phyloP scores from a whole-genome alignment of 2,888 invertebrate genomes.

The Lissocephala sabroskyi region DNA sequence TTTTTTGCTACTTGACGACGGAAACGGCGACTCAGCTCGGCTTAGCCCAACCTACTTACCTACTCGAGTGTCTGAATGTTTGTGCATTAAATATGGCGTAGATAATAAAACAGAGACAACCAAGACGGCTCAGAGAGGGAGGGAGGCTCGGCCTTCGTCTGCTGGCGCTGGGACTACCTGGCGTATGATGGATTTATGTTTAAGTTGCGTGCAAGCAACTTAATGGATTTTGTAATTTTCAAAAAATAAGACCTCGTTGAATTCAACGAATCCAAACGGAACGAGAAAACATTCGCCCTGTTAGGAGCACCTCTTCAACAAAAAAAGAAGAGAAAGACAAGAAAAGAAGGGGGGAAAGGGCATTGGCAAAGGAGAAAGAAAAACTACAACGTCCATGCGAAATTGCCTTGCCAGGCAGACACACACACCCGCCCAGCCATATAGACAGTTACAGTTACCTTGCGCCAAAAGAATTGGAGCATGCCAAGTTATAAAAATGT shows the following conservation, averaged over 20 bases:
- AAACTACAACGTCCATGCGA: too few species aligned
- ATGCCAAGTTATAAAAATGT: slow-evolving; percentile 58
- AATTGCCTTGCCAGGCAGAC: slow-evolving; percentile 22
- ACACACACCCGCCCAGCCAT: not conserved
- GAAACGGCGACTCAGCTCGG: slow-evolving; percentile 16
- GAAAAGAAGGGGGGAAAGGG: too few species aligned
- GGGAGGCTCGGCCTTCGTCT: too few species aligned
- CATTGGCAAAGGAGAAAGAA: too few species aligned
- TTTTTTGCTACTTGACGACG: slow-evolving; percentile 4
- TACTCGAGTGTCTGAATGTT: slow-evolving; percentile 63
- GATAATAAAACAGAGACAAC: slow-evolving; percentile 46
- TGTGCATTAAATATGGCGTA: slow-evolving; percentile 61
- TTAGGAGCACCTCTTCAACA: too few species aligned
- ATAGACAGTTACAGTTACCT: slow-evolving; percentile 10
- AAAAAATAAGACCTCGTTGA: slow-evolving; percentile 15
- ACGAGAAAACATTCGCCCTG: slow-evolving; percentile 15
- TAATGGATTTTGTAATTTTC: slow-evolving; percentile 66
- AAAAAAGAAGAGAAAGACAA: slow-evolving; percentile 14
- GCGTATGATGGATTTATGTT: slow-evolving; percentile 68
- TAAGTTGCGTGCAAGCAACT: slow-evolving; percentile 68
- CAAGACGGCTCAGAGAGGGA: too few species aligned
- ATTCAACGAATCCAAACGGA: slow-evolving; percentile 14
- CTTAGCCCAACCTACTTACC: slow-evolving; percentile 59
- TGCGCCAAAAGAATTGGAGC: slow-evolving; percentile 50
- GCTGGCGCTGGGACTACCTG: slow-evolving; percentile 31